Conservation (phyloP, 2,888 invertebrate species). For the Sinhomidia bicolor region DNA sequence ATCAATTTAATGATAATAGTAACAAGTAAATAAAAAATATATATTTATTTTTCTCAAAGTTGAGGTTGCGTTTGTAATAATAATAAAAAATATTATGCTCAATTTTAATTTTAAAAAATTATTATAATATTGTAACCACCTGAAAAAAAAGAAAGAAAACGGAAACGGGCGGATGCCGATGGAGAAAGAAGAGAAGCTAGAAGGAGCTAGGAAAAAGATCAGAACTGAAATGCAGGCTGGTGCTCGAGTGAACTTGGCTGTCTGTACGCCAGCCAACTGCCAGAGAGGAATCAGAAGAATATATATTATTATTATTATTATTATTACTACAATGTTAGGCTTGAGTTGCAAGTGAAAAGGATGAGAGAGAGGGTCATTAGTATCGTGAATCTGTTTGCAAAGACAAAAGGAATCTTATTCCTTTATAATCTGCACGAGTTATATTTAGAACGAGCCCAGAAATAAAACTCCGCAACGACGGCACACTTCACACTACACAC, state of each 20-base stretch:
- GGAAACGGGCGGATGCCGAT: conserved; percentile 71
- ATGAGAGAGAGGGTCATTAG: conserved; percentile 59
- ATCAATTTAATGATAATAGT: too few relatives aligned
- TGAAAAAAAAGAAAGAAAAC: conserved; percentile 72
- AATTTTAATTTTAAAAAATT: too few relatives aligned
- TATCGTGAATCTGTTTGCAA: conserved; percentile 60
- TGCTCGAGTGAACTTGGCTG: conserved; percentile 59
- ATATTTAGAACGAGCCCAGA: conserved; percentile 73
- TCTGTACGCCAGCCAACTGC: conserved; percentile 60
- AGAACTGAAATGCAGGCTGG: conserved; percentile 74
- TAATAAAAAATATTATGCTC: not conserved
- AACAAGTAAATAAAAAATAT: too few relatives aligned
- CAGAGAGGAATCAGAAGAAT: too few relatives aligned
- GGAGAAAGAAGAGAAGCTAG: conserved; percentile 71
- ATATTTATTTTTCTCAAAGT: too few relatives aligned
- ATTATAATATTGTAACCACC: conserved; percentile 60
- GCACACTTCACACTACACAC: too few relatives aligned
- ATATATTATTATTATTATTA: too few relatives aligned
- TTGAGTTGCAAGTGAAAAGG: not conserved
- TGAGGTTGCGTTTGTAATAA: too few relatives aligned
- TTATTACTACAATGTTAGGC: not conserved
- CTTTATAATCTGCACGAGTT: conserved; percentile 70
- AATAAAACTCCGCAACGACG: conserved; percentile 45
- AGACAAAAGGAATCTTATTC: conserved; percentile 72
- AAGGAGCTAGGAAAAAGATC: conserved; percentile 70